These are phyloP conservation scores for Heterohyrax brucei DNA, from an alignment of 2,797 vertebrate genomes.

Conservation along the genomic window DNA sequence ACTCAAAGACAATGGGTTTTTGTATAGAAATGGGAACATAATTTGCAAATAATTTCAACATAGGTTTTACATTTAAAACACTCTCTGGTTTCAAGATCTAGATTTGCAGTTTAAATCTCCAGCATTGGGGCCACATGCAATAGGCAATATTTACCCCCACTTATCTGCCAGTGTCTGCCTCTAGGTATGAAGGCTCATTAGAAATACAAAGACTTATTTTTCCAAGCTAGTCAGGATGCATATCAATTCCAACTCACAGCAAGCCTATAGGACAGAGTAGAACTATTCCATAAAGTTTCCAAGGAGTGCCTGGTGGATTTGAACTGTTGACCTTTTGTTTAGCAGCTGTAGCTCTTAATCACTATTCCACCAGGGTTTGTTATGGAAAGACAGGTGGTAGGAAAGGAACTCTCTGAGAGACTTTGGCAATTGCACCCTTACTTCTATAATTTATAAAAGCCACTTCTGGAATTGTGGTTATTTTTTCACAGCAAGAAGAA, in stretches of 20 bases:
- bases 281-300: no score
- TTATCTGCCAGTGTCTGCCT: background rate
- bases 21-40: background rate
- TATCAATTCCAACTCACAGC: no score
- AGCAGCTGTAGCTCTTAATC: no score
- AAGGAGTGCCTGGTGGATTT: no score
- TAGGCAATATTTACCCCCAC: background rate
- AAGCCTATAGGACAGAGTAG: no score
- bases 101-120: background rate
- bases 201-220: background rate
- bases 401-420: background rate
- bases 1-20: background rate
- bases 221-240: no score
- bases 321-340: no score
- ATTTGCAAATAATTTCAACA: background rate
- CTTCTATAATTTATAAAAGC: background rate
- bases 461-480: background rate
- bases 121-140: background rate
- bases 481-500: background rate
- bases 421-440: no score
- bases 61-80: background rate
- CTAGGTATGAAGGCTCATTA: background rate
- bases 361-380: no score
- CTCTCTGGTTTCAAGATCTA: background rate
- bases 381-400: background rate